phyloP scores from a whole-genome alignment of 2,797 vertebrate species.

The Falco rusticolus region DNA sequence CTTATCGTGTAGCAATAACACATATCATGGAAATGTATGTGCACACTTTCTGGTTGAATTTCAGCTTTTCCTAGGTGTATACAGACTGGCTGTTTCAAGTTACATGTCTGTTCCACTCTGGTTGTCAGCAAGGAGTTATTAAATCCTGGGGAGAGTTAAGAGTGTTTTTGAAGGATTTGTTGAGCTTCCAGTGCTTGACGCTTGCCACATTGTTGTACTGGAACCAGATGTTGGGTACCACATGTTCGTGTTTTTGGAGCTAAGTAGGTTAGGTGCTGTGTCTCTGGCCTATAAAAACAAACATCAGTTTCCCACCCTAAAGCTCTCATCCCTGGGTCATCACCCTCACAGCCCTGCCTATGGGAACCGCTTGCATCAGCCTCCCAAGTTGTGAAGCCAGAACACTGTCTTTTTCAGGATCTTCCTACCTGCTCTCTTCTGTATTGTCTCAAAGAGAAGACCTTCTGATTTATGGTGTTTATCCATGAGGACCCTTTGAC shows the following conservation, averaged over 20 bases:
- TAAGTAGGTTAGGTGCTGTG: neutral
- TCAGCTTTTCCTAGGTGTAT: slow-evolving; percentile 20
- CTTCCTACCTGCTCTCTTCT: neutral
- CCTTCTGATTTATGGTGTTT: neutral
- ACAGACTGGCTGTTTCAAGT: neutral
- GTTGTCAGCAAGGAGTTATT: slow-evolving; percentile 18
- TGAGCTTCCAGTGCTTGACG: slow-evolving; percentile 34
- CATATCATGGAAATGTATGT: neutral
- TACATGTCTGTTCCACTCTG: neutral
- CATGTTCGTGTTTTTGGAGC: neutral
- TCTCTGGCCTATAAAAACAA: neutral
- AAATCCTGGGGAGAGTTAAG: neutral
- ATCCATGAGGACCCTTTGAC: neutral
- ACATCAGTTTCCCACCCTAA: neutral
- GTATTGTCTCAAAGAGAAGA: neutral
- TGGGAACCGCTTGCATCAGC: neutral
- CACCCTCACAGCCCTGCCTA: neutral
- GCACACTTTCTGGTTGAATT: neutral
- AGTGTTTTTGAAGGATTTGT: slow-evolving; percentile 34
- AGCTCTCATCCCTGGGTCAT: neutral
- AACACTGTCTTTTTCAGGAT: neutral
- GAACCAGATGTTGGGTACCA: slow-evolving; percentile 14
- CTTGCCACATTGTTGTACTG: neutral
- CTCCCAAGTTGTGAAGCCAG: neutral
- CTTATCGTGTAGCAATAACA: neutral